Conservation (phyloP, 2,797 vertebrate genomes). For the Picus viridis region DNA sequence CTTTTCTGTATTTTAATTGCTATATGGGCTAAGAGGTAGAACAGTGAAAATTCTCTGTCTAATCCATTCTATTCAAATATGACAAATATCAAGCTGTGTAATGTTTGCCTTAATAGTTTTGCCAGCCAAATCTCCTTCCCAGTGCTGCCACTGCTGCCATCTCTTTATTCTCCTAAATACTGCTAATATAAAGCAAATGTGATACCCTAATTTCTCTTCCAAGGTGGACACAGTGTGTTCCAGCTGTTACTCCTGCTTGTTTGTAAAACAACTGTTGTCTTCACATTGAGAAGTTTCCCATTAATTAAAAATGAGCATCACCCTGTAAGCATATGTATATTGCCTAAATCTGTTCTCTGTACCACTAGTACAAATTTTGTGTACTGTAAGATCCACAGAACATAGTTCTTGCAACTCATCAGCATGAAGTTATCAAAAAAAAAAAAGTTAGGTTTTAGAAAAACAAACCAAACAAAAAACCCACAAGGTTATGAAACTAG, state of each 20-base stretch:
- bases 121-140: neutral
- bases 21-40: neutral
- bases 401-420: neutral
- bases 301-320: constrained; percentile 13
- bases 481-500: neutral
- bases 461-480: neutral
- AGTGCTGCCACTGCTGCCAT: neutral
- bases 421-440: neutral
- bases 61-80: constrained; percentile 28
- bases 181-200: neutral
- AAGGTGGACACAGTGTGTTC: neutral
- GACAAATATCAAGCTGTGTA: constrained; percentile 9
- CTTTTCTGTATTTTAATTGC: constrained; percentile 3
- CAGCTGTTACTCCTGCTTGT: neutral
- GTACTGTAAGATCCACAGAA: neutral
- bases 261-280: constrained; percentile 1
- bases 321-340: neutral
- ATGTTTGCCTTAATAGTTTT: neutral
- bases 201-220: constrained; percentile 1
- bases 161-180: neutral
- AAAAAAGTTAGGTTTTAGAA: neutral
- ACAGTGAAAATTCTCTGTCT: neutral
- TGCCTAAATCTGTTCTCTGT: neutral
- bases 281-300: constrained; percentile 5
- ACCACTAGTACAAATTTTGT: neutral